These are phyloP conservation scores for Heterotilapia buettikoferi DNA, from an alignment of 2,113 vertebrate species.

Conservation along the genomic window DNA sequence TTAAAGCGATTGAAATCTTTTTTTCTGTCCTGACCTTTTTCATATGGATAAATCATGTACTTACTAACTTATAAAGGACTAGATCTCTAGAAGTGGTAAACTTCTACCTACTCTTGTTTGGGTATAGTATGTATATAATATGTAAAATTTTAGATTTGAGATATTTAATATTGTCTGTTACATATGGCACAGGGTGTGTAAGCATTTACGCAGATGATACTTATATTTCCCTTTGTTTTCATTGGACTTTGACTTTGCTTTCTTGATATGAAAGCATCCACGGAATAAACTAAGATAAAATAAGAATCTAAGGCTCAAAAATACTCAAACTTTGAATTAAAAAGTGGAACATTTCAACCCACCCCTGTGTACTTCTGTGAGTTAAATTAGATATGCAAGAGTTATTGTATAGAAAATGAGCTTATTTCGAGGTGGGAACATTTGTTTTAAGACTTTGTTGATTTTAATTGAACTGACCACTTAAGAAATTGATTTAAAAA, in stretches of 20 bases:
- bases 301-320: neutral
- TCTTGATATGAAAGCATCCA: neutral
- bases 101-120: too few relatives aligned
- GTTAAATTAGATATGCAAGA: neutral
- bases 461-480: neutral
- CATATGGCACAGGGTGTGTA: neutral
- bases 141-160: neutral
- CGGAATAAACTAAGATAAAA: neutral
- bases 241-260: neutral
- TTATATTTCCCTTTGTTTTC: neutral
- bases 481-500: neutral
- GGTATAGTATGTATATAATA: too few relatives aligned
- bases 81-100: neutral
- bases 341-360: neutral
- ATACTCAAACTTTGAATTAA: neutral
- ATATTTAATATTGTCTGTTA: neutral
- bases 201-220: neutral
- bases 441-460: neutral
- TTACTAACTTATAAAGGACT: neutral
- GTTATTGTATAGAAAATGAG: fast-evolving
- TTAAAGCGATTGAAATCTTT: neutral
- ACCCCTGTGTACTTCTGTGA: neutral
- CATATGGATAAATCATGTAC: neutral
- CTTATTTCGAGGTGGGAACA: neutral
- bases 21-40: neutral